Conservation (phyloP, 2,888 invertebrate species). For the Toxonevra muliebris region DNA sequence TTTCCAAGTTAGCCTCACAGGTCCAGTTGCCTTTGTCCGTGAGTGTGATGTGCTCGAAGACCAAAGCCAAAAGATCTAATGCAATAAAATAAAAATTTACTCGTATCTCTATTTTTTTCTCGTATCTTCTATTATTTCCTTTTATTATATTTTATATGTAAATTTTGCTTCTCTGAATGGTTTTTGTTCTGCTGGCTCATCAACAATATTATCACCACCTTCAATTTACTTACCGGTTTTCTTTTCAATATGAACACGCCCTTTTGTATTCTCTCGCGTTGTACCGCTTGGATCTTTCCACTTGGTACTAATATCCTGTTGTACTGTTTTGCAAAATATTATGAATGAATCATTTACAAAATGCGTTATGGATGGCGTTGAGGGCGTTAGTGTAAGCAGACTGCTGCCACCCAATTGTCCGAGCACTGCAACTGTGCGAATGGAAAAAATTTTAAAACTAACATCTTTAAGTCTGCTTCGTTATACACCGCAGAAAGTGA, state of each 20-base stretch:
- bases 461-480: no score
- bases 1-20: constrained; percentile 60
- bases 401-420: constrained; percentile 45
- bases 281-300: constrained; percentile 63
- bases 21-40: constrained; percentile 67
- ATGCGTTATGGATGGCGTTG: constrained; percentile 52
- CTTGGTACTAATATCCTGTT: constrained; percentile 56
- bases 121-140: no score
- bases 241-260: constrained; percentile 65
- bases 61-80: constrained; percentile 62
- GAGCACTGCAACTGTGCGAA: constrained; percentile 41
- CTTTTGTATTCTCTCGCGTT: constrained; percentile 60
- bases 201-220: no score
- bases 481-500: no score
- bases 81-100: background rate
- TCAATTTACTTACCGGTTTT: constrained; percentile 58
- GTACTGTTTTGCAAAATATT: constrained; percentile 62
- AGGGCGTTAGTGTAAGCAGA: constrained; percentile 56
- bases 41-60: constrained; percentile 66
- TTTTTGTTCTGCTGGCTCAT: no score
- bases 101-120: no score
- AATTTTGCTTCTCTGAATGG: no score
- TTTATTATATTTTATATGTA: no score
- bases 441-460: background rate
- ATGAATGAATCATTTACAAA: constrained; percentile 66